Percentiles rank a stretch among this genome's conserved stretches.
Evolutionary conservation across 2,797 vertebrate species (phyloP).

Genomic region (Eleutherodactylus coqui): DNA sequence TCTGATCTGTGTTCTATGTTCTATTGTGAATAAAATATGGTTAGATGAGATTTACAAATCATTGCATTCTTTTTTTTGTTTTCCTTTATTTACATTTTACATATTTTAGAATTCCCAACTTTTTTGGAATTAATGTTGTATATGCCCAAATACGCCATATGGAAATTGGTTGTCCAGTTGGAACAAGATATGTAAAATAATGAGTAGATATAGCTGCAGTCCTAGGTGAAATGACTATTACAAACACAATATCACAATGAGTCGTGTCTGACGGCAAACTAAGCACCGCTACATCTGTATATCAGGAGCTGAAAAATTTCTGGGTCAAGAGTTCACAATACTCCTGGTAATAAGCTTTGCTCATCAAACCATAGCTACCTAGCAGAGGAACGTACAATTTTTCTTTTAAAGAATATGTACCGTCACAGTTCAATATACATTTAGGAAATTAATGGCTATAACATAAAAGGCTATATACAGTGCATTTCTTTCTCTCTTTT

Average conservation of each 20-base stretch:
- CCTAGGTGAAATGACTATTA: background rate
- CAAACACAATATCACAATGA: background rate
- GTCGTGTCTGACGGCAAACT: too few relatives aligned
- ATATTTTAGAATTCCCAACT: too few relatives aligned
- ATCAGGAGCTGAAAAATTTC: background rate
- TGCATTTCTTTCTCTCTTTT: slow-evolving; percentile 13
- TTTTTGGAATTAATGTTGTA: too few relatives aligned
- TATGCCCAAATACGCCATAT: too few relatives aligned
- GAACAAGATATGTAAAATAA: background rate
- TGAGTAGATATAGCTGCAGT: background rate
- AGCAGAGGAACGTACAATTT: background rate
- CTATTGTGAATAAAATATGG: too few relatives aligned
- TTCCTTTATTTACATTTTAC: too few relatives aligned
- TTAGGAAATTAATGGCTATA: slow-evolving; percentile 2
- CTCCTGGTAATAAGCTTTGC: slow-evolving; percentile 15
- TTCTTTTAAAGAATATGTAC: background rate
- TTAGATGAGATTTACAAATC: too few relatives aligned
- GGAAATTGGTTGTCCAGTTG: background rate
- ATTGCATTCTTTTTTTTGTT: too few relatives aligned
- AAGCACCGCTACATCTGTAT: background rate
- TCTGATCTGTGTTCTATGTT: too few relatives aligned
- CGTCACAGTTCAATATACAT: background rate
- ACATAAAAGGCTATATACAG: background rate
- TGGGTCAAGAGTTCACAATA: slow-evolving; percentile 42
- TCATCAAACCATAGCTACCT: slow-evolving; percentile 19